Evolutionary conservation across 64 coral and sea anemone genomes (phyloP).

Genomic region (Porites lutea): DNA sequence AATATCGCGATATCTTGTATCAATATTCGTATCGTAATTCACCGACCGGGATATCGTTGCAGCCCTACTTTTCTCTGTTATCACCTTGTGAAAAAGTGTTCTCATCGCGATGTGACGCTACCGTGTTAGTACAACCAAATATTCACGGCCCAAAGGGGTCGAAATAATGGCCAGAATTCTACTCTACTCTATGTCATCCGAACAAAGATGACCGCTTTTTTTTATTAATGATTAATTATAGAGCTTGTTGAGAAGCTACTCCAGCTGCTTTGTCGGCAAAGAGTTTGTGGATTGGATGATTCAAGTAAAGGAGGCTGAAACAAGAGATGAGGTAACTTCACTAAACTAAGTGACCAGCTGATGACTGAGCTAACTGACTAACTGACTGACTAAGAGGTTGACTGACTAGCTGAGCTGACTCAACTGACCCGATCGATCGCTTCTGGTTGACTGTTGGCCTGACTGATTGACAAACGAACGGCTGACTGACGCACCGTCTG

Average conservation of each 20-base stretch:
- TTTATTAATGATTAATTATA: slow-evolving; percentile 18
- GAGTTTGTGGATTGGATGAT: slow-evolving; percentile 96
- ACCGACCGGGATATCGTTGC: too few relatives aligned
- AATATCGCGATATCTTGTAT: too few relatives aligned
- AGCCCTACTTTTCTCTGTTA: too few relatives aligned
- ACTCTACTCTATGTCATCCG: not conserved
- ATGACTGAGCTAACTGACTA: not conserved
- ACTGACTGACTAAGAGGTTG: not conserved
- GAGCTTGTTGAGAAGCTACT: slow-evolving; percentile 84
- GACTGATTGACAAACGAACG: not conserved
- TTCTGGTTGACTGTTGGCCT: too few relatives aligned
- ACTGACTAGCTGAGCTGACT: not conserved
- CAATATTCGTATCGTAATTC: too few relatives aligned
- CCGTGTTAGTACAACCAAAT: too few relatives aligned
- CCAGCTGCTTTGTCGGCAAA: slow-evolving; percentile 85
- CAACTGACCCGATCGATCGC: too few relatives aligned
- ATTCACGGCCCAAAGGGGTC: too few relatives aligned
- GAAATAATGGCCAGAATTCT: too few relatives aligned
- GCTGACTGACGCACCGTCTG: not conserved
- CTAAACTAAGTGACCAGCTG: not conserved
- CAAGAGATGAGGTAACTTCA: slow-evolving; percentile 60
- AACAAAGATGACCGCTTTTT: not conserved
- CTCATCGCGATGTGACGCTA: too few relatives aligned
- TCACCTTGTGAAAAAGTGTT: too few relatives aligned
- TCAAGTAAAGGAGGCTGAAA: slow-evolving; percentile 70